Conservation (phyloP, 2,113 vertebrate genomes). For the Cottus gobio region DNA sequence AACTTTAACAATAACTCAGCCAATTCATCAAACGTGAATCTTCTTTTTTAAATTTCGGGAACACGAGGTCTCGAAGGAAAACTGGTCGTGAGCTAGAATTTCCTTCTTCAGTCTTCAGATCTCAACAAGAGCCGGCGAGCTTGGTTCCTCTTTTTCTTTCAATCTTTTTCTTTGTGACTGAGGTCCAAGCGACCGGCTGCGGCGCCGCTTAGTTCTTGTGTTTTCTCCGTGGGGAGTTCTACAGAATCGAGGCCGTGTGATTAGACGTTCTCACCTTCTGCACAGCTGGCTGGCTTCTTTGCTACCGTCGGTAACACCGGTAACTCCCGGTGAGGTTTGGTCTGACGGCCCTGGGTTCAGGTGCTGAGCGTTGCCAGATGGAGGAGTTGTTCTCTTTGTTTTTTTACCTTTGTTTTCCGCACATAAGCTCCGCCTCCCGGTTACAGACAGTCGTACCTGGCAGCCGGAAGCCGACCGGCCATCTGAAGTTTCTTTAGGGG, state of each 20-base stretch:
- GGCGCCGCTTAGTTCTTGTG: not conserved
- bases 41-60: not conserved
- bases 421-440: conserved; percentile 6
- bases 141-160: not conserved
- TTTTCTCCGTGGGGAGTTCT: not conserved
- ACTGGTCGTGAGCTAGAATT: not conserved
- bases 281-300: conserved; percentile 15
- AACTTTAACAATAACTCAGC: not conserved
- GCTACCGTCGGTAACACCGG: too few species aligned
- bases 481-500: conserved; percentile 30
- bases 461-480: conserved; percentile 5
- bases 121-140: not conserved
- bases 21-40: conserved; percentile 5
- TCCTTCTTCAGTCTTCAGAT: conserved; percentile 7
- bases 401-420: conserved; percentile 27
- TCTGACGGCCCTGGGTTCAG: conserved; percentile 5
- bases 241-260: not conserved
- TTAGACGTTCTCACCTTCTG: conserved; percentile 1
- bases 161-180: not conserved
- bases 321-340: not conserved
- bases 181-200: not conserved
- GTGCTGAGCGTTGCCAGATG: conserved; percentile 32
- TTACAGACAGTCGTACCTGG: conserved; percentile 20
- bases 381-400: not conserved
- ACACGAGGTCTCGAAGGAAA: not conserved